Base-by-base conservation (phyloP, 2,797 vertebrate genomes). In the Eulemur rubriventer region DNA sequence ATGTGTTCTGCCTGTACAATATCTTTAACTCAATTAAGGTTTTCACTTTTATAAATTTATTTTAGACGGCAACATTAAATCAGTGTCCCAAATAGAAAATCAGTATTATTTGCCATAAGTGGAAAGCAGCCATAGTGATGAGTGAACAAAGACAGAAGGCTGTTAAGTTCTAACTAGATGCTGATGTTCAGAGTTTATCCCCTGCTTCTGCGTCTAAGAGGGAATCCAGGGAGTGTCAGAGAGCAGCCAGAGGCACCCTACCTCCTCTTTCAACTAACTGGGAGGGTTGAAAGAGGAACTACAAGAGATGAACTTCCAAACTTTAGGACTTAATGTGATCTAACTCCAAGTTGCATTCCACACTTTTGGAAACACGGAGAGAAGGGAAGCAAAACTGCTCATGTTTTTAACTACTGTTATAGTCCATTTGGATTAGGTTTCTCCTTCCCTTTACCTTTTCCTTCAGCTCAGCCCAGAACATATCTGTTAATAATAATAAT, bases 31-130 rank as follows among this genome's bases (percentile, higher is more conserved):
- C 65, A 48, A 20, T 81, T 80, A n/a, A 72, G 41, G 16, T 52
- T 91, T 95, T 90, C 91, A 89, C 10, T 83, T 55, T n/a, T 35
- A 55, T n/a, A 41, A 55, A 85, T 90, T 93, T 82, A 84, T 57
- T 92, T 92, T 75, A 83, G 81, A 92, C 83, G 80, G 55, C 69
- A 83, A 81, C 7, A 65, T 90, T 92, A 13, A 67, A 88, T 85
- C 11, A 22, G 4, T 28, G 26, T 22, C 33, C 48, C 61, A 96
- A 89, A 65, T 35, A 92, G 94, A 88, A 96, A 93, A 59, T 72
- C 35, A n/a, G 12, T 35, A 81, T 75, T 70, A 13, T 35, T 75
- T 80, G 55, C 78, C 52, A 4, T 72, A 83, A 94, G 86, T 91
- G 79, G 93, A 91, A 94, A 82, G 75, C 65, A 90, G 73, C 22